These are phyloP conservation scores for Melanostoma scalare DNA, from an alignment of 2,888 invertebrate genomes.

Conservation along the genomic window DNA sequence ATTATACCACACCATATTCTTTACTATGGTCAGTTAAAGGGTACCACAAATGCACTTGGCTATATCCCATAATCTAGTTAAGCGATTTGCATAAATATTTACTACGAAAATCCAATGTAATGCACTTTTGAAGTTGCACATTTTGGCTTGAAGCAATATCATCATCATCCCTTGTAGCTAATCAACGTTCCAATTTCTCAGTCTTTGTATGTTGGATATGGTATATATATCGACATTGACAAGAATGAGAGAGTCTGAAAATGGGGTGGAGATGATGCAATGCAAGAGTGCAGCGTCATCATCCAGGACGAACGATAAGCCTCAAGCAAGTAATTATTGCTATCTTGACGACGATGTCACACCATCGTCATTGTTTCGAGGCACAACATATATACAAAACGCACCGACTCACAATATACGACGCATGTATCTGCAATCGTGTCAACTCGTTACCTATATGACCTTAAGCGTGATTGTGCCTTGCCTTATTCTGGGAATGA, in stretches of 20 bases:
- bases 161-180: constrained; percentile 54
- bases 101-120: constrained; percentile 67
- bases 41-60: constrained; percentile 61
- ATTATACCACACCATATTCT: neutral
- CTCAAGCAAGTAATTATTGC: constrained; percentile 70
- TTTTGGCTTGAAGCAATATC: constrained; percentile 51
- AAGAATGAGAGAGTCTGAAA: neutral
- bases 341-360: constrained; percentile 72
- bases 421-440: constrained; percentile 53
- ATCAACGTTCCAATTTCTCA: constrained; percentile 60
- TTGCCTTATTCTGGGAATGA: constrained; percentile 31
- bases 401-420: constrained; percentile 31
- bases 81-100: constrained; percentile 73
- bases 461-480: constrained; percentile 46
- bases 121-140: constrained; percentile 70
- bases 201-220: neutral
- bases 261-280: constrained; percentile 12
- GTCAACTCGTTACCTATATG: constrained; percentile 52
- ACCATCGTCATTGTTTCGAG: constrained; percentile 60
- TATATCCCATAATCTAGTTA: constrained; percentile 67
- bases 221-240: constrained; percentile 5
- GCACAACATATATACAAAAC: constrained; percentile 15
- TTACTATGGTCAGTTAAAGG: constrained; percentile 13
- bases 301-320: constrained; percentile 65
- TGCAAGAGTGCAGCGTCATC: constrained; percentile 45